Percentiles rank a stretch among this genome's conserved stretches.
These are phyloP conservation scores for Heteromyza rotundicornis DNA, from an alignment of 2,888 invertebrate genomes.

Conservation along the genomic window DNA sequence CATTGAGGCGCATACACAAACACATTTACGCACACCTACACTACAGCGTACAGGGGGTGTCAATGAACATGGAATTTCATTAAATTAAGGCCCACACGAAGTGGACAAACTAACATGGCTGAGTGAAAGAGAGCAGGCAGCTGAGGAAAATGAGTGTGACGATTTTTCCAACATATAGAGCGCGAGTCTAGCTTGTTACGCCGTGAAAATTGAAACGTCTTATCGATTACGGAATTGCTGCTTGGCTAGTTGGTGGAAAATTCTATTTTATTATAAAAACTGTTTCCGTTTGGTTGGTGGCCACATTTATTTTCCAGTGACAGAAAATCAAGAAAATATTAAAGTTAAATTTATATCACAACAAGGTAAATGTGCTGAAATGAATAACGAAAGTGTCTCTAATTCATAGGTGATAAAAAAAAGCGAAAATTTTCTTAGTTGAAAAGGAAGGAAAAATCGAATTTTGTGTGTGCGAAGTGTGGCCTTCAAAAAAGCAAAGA, in stretches of 20 bases:
- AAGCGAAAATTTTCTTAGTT: neutral
- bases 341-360: neutral
- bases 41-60: constrained; percentile 17
- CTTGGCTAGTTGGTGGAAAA: neutral
- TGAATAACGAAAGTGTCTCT: no score
- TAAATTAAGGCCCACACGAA: neutral
- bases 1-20: no score
- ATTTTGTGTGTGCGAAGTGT: constrained; percentile 14
- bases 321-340: neutral
- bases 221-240: constrained; percentile 21
- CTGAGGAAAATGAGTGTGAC: neutral
- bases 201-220: constrained; percentile 40
- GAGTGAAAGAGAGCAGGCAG: neutral
- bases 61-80: neutral
- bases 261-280: constrained; percentile 10
- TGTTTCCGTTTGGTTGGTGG: no score
- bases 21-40: constrained; percentile 7
- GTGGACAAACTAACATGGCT: no score
- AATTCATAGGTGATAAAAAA: no score
- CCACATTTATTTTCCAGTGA: no score
- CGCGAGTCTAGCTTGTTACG: constrained; percentile 33
- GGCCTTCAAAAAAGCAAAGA: constrained; percentile 18
- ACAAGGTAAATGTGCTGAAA: neutral
- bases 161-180: no score
- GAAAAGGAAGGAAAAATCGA: constrained; percentile 20